Evolutionary conservation across 2,113 vertebrate genomes (phyloP).

Genomic region (Globicephala melas): DNA sequence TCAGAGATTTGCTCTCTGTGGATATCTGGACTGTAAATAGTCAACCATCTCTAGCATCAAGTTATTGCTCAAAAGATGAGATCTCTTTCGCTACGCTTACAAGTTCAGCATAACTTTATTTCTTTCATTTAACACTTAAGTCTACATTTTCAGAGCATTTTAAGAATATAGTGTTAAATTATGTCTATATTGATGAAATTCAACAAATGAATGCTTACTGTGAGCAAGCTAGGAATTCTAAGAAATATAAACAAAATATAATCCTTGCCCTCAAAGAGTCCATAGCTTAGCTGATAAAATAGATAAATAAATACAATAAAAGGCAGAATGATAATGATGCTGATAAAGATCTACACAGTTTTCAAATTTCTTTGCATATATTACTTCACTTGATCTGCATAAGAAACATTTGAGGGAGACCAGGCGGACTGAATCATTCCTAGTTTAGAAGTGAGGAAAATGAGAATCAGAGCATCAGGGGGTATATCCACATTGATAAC

Average conservation of each 20-base stretch:
- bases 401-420: not conserved
- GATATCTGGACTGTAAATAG: slow-evolving; percentile 44
- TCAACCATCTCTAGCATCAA: not conserved
- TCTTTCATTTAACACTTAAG: not conserved
- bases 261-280: not conserved
- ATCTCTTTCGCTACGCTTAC: not conserved
- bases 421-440: not conserved
- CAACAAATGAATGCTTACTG: not conserved
- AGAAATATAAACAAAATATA: not conserved
- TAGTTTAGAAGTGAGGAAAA: not conserved
- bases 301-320: not conserved
- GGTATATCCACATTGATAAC: rapidly evolving
- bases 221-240: not conserved
- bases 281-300: not conserved
- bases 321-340: not conserved
- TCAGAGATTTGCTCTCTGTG: slow-evolving; percentile 20
- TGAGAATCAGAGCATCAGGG: rapidly evolving
- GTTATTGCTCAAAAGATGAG: not conserved
- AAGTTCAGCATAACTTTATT: not conserved
- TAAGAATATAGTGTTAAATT: not conserved
- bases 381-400: not conserved
- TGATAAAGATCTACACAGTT: not conserved
- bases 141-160: not conserved
- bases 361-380: not conserved
- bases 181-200: not conserved